Evolutionary conservation across 2,113 vertebrate species (phyloP).

Genomic region (Theristicus caerulescens): DNA sequence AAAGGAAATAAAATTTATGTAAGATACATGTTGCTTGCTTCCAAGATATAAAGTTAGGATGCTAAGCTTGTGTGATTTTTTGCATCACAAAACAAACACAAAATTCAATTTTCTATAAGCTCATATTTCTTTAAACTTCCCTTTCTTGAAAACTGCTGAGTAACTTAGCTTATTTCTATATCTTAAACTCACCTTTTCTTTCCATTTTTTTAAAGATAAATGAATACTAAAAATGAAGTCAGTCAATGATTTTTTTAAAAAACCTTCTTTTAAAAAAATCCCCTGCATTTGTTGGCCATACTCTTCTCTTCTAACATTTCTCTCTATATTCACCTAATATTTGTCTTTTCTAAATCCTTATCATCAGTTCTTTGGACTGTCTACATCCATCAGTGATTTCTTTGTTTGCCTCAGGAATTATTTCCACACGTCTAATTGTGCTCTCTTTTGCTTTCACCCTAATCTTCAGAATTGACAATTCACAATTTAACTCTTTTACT

Average conservation of each 20-base stretch:
- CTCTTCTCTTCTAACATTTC: background rate
- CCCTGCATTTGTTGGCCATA: background rate
- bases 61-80: background rate
- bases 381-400: background rate
- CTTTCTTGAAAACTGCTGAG: background rate
- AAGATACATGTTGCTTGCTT: background rate
- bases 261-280: background rate
- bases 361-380: background rate
- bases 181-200: background rate
- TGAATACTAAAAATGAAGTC: background rate
- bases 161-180: background rate
- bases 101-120: background rate
- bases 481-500: background rate
- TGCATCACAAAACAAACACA: background rate
- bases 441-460: background rate
- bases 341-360: background rate
- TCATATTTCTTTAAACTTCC: background rate
- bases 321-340: background rate
- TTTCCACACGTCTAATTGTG: background rate
- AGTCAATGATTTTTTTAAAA: background rate
- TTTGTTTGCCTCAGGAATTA: background rate
- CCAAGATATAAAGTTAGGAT: background rate
- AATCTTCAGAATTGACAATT: background rate
- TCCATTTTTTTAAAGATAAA: background rate
- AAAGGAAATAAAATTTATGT: background rate